Base-by-base conservation (phyloP, 2,888 invertebrate genomes). In the Acanthacorydalis orientalis region DNA sequence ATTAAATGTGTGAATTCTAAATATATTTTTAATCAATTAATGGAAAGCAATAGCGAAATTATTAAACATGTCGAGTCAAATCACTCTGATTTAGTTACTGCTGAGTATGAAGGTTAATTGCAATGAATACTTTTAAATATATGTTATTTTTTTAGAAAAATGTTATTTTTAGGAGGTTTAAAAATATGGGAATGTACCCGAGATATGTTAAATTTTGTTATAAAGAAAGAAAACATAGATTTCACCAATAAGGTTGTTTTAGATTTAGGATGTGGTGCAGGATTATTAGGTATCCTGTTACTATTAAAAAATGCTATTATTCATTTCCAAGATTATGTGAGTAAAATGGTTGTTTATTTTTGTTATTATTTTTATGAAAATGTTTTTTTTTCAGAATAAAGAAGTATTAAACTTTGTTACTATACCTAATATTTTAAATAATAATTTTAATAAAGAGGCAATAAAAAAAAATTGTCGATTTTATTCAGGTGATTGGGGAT, bases 181-280 rank as follows among this genome's bases (percentile, higher is more conserved):
- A 95, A 95, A 72, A 78, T 93, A 50, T 96, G 96, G 96, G 95
- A 96, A 69, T 91, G 93, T 59, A 87, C 90, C 6, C 70, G 77
- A 56, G 93, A 95, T 63, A 64, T 95, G 65, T 82, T 35, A 64
- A 75, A 50, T 88, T 80, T 62, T 61, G 92, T 35, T 40, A 31
- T 43, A 43, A 42, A 31, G 52, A 63, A 38, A 57, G 52, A 63
- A 38, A 57, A 66, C 33, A 57, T 65, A 14, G 51, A 64, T 7
- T 67, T 76, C 12, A 58, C 71, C 39, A 63, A 68, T 23, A 78
- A 73, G 56, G 68, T 63, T 43, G 78, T 92, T 0, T 65, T 95
- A 44, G 95, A 95, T 72, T 70, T 95, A 50, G 96, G 96, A 1
- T 96, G 95, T 69, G 96, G 96, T 7, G 77, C 83, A 47, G 95